Base-by-base conservation (phyloP, 1,140 invertebrate species). In the Aphidius ervi region DNA sequence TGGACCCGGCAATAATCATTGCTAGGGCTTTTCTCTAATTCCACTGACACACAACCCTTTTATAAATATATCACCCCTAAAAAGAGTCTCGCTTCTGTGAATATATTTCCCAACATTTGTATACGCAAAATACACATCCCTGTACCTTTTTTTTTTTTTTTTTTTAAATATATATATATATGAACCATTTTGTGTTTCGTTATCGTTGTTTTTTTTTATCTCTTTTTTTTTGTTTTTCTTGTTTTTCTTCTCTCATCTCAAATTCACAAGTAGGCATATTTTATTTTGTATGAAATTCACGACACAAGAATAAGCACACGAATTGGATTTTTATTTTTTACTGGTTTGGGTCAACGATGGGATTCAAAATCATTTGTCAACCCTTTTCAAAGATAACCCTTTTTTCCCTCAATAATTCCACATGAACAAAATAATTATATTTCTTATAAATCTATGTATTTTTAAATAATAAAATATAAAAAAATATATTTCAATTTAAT, bases 61-160 rank as follows among this genome's bases (percentile, higher is more conserved):
- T 63, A 67, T 70, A 68, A 66, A 67, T 67, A 70, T 73, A 71
- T 72, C 72, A 65, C 61, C 68, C 61, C 31, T 52, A 7, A 37
- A 37, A 23, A 37, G 10, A 39, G 31, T 52, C 39, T 52, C 49
- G 49, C 39, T 52, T 52, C 49, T 31, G 23, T 31, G 23, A 31
- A 31, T 31, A 31, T 31, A 31, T 64, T 40, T 41, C 9, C 39
- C 58, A 65, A 63, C 61, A 55, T 63, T 48, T 57, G 61, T 63
- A 66, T 66, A 52, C 47, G 45, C 49, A 62, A 64, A 63, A 59
- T 64, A 59, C 56, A 62, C 23, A 64, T 61, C 53, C 56, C 58
- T 48, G 52, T 64, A 61, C 58, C 39, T 46, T 56, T 55, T 52
- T 47, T 48, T 61, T 43, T 20, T 43, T 43, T 43, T 50, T 42